phyloP scores from a whole-genome alignment of 1,140 invertebrate species.

The Tachypleus tridentatus region DNA sequence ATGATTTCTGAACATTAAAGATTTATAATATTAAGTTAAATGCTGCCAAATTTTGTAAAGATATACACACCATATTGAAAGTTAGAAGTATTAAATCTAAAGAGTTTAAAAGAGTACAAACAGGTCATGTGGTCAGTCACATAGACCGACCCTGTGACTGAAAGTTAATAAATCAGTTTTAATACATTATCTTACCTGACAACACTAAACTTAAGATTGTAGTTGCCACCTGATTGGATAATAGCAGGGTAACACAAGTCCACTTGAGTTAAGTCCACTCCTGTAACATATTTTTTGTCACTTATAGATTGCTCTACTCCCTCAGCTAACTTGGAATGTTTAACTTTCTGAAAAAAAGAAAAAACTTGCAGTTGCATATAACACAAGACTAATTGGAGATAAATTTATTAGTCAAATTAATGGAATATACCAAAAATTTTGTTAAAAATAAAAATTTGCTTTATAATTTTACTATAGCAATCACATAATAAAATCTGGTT shows the following conservation, averaged over 20 bases:
- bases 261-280: slow-evolving; percentile 71
- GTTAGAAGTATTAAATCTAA: background rate
- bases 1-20: too few species aligned
- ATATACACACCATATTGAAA: background rate
- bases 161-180: too few species aligned
- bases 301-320: slow-evolving; percentile 79
- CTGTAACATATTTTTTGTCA: slow-evolving; percentile 85
- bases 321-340: slow-evolving; percentile 85
- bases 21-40: too few species aligned
- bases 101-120: background rate
- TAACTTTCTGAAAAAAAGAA: slow-evolving; percentile 56
- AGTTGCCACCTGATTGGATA: slow-evolving; percentile 95
- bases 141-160: too few species aligned
- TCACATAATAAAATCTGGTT: too few species aligned
- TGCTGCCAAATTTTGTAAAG: background rate
- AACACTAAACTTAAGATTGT: slow-evolving; percentile 92
- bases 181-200: slow-evolving; percentile 36
- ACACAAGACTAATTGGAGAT: too few species aligned
- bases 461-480: too few species aligned
- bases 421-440: too few species aligned
- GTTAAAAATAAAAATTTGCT: too few species aligned
- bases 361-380: background rate
- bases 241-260: slow-evolving; percentile 98
- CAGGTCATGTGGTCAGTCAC: background rate
- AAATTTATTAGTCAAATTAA: too few species aligned